Evolutionary conservation across 2,113 vertebrate genomes (phyloP), one percentile per base, ranked within the genome.

Genomic region (Laterallus jamaicensis): DNA sequence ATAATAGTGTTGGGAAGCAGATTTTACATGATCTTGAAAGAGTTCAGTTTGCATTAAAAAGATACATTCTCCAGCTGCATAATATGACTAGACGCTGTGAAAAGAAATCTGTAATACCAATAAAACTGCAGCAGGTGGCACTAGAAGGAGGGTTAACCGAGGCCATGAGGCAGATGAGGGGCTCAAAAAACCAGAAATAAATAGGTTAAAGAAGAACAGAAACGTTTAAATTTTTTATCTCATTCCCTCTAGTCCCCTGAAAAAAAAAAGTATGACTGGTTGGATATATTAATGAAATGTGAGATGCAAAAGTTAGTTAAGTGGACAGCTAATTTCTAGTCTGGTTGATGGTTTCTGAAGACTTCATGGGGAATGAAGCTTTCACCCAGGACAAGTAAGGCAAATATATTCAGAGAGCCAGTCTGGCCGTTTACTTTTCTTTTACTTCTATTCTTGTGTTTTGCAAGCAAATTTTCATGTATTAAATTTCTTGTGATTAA

Each of bases 101-200:
- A 73, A n/a, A 85, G 40, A 59, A 75, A 54, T 8, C 12, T 80
- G 89, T 86, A 92, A 93, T 86, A 50, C 59, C 82, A 81, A 59
- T 0, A 78, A 39, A 35, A 35, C 42, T 55, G 64, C 87, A 96
- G 92, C 77, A 96, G 95, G 79, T 96, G 92, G 89, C 87, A 76
- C 55, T 74, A 66, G 68, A 92, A 84, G 87, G 52, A 93, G 84
- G 55, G 63, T 82, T 94, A 93, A 82, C 31, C 15, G 52, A 35
- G 62, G 47, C 79, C 68, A 42, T 25, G 58, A 80, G 3, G 50
- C 16, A 10, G 31, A 42, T 3, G 5, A 40, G 7, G 8, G 5
- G 6, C 44, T 47, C 9, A 78, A 44, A 31, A 31, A 58, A 40
- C 64, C 9, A 8, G 9, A 59, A 64, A 58, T 24, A 47, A 67